Percentiles rank a stretch among this genome's conserved stretches.
Evolutionary conservation across 2,113 vertebrate species (phyloP).

Genomic region (Andinoacara biseriatus): DNA sequence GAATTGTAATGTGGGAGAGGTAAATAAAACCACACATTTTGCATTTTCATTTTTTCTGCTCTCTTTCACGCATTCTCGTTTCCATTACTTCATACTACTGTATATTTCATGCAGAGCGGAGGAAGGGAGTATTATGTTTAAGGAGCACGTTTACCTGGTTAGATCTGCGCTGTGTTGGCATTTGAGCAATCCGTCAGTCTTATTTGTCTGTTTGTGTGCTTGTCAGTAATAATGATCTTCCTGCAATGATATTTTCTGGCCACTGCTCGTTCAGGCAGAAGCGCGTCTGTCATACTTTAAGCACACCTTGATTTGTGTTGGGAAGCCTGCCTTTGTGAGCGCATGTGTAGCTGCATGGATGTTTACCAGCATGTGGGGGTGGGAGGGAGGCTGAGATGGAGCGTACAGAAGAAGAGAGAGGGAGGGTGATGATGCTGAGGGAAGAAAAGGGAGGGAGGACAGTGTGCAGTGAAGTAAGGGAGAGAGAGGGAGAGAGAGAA

Average conservation of each 20-base stretch:
- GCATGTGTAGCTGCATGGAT: conserved; percentile 47
- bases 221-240: conserved; percentile 25
- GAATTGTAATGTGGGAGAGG: neutral
- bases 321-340: neutral
- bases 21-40: neutral
- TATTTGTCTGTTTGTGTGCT: neutral
- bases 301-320: conserved; percentile 50
- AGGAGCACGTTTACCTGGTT: conserved; percentile 30
- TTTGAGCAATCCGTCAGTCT: conserved; percentile 27
- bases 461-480: conserved; percentile 56
- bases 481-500: conserved; percentile 47
- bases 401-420: conserved; percentile 14
- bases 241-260: conserved; percentile 35
- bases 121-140: conserved; percentile 40
- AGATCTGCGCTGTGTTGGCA: conserved; percentile 19
- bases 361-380: conserved; percentile 58
- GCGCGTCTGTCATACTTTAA: conserved; percentile 48
- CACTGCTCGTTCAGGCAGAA: conserved; percentile 35
- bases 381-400: conserved; percentile 44
- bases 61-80: conserved; percentile 29
- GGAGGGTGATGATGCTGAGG: conserved; percentile 59
- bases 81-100: conserved; percentile 47
- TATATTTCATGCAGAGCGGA: conserved; percentile 21
- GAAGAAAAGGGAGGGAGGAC: conserved; percentile 64
- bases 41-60: conserved; percentile 27